Percentiles rank a stretch among this genome's conserved stretches.
phyloP scores from a whole-genome alignment of 2,888 invertebrate genomes.

The Drosophila anomalata region DNA sequence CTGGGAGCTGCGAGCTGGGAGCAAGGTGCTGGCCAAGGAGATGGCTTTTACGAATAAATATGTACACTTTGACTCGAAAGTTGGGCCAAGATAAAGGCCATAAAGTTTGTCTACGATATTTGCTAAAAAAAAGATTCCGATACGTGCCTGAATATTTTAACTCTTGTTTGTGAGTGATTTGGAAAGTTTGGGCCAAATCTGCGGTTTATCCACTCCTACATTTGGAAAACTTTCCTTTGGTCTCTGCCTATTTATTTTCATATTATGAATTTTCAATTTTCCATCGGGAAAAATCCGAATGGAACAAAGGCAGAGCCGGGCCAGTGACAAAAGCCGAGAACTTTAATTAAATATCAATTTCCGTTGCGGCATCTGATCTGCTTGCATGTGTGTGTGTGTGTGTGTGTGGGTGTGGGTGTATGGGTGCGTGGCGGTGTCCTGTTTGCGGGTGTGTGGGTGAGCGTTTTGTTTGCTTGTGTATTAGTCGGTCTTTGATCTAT shows the following conservation, averaged over 20 bases:
- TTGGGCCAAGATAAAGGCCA: slow-evolving; percentile 69
- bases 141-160: background rate
- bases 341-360: slow-evolving; percentile 76
- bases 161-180: background rate
- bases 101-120: slow-evolving; percentile 56
- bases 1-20: too few relatives aligned
- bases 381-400: background rate
- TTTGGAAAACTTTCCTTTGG: background rate
- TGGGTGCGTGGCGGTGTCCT: slow-evolving; percentile 2
- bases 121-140: background rate
- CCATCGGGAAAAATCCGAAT: slow-evolving; percentile 5
- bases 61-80: slow-evolving; percentile 49
- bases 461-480: slow-evolving; percentile 24
- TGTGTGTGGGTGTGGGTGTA: slow-evolving; percentile 4
- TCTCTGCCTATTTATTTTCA: slow-evolving; percentile 5
- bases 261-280: slow-evolving; percentile 42
- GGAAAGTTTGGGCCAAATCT: background rate
- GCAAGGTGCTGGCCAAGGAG: slow-evolving; percentile 1
- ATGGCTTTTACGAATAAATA: slow-evolving; percentile 9
- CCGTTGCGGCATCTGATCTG: slow-evolving; percentile 52
- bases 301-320: slow-evolving; percentile 7
- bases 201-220: background rate
- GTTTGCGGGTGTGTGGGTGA: slow-evolving; percentile 4
- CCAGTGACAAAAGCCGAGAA: slow-evolving; percentile 51
- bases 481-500: slow-evolving; percentile 62